Evolutionary conservation across 2,888 invertebrate genomes (phyloP).

Genomic region (Drosophila mayaguana): DNA sequence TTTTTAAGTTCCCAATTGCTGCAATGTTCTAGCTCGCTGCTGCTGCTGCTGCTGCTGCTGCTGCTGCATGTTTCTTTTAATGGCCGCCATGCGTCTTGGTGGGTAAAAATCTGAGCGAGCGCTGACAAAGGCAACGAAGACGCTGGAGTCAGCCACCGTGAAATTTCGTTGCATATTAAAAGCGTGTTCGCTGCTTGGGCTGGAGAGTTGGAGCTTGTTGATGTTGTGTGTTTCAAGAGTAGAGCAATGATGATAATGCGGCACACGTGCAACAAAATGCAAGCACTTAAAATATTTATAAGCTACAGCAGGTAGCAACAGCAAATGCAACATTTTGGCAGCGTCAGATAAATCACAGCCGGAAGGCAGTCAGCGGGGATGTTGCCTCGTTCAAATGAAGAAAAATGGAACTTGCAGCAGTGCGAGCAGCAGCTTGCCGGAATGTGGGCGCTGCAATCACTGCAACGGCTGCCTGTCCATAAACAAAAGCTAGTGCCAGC

Average conservation of each 20-base stretch:
- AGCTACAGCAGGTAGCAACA: conserved; percentile 49
- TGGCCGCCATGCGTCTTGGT: conserved; percentile 44
- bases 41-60: neutral
- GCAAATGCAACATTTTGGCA: conserved; percentile 56
- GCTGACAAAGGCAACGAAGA: conserved; percentile 43
- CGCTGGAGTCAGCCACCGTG: conserved; percentile 19
- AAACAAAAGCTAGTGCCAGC: conserved; percentile 49
- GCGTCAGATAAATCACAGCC: conserved; percentile 70
- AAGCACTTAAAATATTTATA: conserved; percentile 79
- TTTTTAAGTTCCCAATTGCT: conserved; percentile 6
- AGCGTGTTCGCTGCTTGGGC: conserved; percentile 27
- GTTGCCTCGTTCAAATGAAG: conserved; percentile 67
- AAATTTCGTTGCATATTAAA: conserved; percentile 63
- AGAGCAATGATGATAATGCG: conserved; percentile 70
- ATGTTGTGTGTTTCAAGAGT: neutral
- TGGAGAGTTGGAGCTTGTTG: neutral
- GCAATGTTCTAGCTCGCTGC: neutral
- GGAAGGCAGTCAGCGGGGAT: conserved; percentile 37
- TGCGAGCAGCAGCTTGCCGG: conserved; percentile 39
- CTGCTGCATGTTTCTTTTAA: conserved; percentile 32
- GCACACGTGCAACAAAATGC: conserved; percentile 79
- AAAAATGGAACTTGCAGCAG: conserved; percentile 62
- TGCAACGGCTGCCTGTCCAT: conserved; percentile 47
- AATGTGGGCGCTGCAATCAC: conserved; percentile 37
- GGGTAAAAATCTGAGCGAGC: conserved; percentile 48